Conservation (phyloP, 2,113 vertebrate genomes). For the Calidris pugnax region DNA sequence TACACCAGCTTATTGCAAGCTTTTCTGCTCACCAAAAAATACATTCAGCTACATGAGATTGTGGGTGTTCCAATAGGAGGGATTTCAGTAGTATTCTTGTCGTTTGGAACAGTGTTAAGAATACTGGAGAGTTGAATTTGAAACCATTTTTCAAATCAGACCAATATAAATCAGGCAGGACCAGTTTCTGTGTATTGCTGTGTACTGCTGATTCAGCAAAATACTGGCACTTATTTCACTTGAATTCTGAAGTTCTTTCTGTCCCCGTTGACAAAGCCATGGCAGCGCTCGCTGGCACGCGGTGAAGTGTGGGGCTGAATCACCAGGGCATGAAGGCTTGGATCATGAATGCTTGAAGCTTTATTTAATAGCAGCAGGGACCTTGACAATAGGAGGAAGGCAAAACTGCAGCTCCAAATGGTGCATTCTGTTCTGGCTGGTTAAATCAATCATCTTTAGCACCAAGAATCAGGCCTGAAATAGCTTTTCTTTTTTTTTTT, state of each 20-base stretch:
- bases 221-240: fast-evolving
- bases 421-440: not conserved
- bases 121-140: not conserved
- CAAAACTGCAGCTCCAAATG: not conserved
- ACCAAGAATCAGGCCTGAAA: not conserved
- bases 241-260: not conserved
- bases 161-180: not conserved
- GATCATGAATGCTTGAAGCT: fast-evolving
- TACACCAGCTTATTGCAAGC: not conserved
- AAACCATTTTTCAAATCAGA: not conserved
- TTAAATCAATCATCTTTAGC: not conserved
- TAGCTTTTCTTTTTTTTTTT: not conserved
- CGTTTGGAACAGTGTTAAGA: not conserved
- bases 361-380: not conserved
- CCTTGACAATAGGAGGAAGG: not conserved
- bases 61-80: not conserved
- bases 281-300: not conserved
- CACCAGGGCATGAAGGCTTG: not conserved
- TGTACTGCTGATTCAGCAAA: not conserved
- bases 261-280: not conserved
- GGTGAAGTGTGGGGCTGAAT: not conserved
- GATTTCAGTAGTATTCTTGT: not conserved
- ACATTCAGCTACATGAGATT: not conserved
- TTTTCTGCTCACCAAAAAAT: not conserved
- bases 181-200: not conserved